Evolutionary conservation across 53 echinoderm and acorn worm genomes (phyloP).

Genomic region (Echinometra lucunter): DNA sequence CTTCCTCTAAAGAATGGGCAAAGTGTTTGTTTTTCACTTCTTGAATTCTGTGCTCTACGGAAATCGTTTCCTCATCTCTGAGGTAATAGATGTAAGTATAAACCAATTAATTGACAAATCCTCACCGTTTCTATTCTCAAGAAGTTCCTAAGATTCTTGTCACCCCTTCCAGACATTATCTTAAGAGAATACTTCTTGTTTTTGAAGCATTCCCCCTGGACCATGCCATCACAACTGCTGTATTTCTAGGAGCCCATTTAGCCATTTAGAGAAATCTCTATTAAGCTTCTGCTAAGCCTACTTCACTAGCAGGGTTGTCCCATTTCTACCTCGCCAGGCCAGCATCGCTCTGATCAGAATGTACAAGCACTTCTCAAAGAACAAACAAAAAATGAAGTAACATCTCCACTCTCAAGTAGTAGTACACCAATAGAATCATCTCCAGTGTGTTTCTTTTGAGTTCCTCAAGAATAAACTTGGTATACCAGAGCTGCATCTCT

Average conservation of each 20-base stretch:
- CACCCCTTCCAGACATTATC: constrained; percentile 59
- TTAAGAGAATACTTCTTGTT: constrained; percentile 58
- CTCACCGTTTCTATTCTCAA: constrained; percentile 29
- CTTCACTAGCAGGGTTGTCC: constrained; percentile 61
- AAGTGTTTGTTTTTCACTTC: neutral
- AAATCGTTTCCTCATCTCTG: constrained; percentile 24
- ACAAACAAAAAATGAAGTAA: constrained; percentile 9
- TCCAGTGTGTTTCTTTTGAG: neutral
- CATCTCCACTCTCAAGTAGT: neutral
- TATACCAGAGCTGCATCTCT: constrained; percentile 1
- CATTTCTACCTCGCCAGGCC: constrained; percentile 32
- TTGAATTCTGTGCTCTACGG: constrained; percentile 28
- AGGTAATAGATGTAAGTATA: constrained; percentile 48
- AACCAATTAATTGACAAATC: constrained; percentile 63
- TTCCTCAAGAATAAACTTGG: neutral
- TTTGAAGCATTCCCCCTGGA: constrained; percentile 30
- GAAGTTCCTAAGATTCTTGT: constrained; percentile 41
- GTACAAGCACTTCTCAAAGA: constrained; percentile 47
- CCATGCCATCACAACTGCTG: neutral
- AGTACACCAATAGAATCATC: neutral
- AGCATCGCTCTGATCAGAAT: constrained; percentile 52
- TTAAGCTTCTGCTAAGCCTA: constrained; percentile 66
- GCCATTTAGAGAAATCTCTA: constrained; percentile 54
- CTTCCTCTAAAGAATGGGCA: neutral
- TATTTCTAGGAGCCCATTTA: constrained; percentile 62